A percentile compares a stretch with the other conserved stretches of the same genome.
Conservation (phyloP, 1,140 invertebrate genomes). For the Cyclargus thomasi region DNA sequence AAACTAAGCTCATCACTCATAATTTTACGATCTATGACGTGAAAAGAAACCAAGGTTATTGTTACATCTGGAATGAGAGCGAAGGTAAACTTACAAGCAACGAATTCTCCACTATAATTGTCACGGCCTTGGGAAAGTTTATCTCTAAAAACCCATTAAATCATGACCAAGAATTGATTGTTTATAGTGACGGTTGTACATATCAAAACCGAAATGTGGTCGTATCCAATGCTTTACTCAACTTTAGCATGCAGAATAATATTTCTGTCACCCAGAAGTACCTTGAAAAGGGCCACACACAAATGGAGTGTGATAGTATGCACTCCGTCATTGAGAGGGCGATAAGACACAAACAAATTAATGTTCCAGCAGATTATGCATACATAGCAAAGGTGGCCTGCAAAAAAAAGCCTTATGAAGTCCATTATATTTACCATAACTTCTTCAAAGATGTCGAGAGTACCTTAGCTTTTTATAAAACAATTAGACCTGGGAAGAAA, state of each 20-base stretch:
- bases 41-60: not conserved
- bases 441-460: not conserved
- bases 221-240: not conserved
- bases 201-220: not conserved
- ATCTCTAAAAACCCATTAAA: not conserved
- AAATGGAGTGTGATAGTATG: conserved; percentile 8
- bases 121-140: not conserved
- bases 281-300: conserved; percentile 3
- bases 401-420: not conserved
- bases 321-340: not conserved
- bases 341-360: not conserved
- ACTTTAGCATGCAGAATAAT: not conserved
- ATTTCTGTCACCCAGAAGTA: not conserved
- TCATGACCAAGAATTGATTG: not conserved
- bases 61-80: not conserved
- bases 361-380: not conserved
- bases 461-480: not conserved
- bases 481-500: not conserved
- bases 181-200: not conserved
- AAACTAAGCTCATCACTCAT: conserved; percentile 6
- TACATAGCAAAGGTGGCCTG: not conserved
- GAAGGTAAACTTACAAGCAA: not conserved
- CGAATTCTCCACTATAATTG: not conserved
- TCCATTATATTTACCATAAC: not conserved
- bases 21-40: not conserved